Evolutionary conservation across 2,797 vertebrate genomes (phyloP).

Genomic region (Chiloscyllium punctatum): DNA sequence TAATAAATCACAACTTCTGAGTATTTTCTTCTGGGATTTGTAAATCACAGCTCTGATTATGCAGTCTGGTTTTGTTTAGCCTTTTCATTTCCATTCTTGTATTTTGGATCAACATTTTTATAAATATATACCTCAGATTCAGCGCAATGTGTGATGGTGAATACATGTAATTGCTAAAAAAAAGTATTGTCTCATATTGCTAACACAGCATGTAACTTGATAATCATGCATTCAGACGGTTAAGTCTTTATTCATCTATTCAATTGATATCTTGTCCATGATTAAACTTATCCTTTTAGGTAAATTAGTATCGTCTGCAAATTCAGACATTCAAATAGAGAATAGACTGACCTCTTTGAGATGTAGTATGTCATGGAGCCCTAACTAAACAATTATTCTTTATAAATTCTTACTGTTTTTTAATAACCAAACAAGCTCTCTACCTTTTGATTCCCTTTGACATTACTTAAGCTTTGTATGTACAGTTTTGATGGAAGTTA

Average conservation of each 20-base stretch:
- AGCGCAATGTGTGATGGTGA: background rate
- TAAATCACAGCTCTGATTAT: background rate
- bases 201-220: background rate
- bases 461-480: background rate
- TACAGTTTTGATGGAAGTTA: background rate
- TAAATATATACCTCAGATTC: background rate
- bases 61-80: background rate
- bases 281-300: background rate
- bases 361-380: background rate
- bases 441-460: background rate
- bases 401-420: background rate
- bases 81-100: background rate
- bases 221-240: background rate
- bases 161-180: background rate
- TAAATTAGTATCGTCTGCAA: background rate
- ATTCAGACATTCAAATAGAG: background rate
- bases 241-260: background rate
- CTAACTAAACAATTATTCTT: background rate
- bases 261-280: background rate
- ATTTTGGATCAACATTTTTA: background rate
- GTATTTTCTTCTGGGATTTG: background rate
- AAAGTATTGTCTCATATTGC: background rate
- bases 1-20: background rate
- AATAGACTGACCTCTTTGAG: background rate
- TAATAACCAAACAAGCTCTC: background rate